A percentile compares a stretch with the other conserved stretches of the same genome.
These are phyloP conservation scores for Anguilla marmorata DNA, from an alignment of 2,797 vertebrate genomes.

Conservation along the genomic window DNA sequence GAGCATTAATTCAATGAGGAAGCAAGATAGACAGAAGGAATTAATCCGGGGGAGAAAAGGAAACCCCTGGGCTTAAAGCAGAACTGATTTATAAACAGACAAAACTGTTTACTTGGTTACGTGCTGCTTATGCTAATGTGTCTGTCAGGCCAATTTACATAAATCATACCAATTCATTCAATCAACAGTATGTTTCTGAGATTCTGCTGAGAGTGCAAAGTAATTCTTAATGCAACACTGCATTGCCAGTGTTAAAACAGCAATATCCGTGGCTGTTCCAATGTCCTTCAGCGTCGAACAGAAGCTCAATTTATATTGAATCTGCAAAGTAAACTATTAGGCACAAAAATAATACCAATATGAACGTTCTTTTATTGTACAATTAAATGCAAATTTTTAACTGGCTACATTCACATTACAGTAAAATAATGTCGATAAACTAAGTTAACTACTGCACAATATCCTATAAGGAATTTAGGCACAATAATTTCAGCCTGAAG, in stretches of 20 bases:
- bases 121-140: constrained; percentile 53
- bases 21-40: not conserved
- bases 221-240: not conserved
- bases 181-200: not conserved
- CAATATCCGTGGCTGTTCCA: not conserved
- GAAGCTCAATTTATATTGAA: not conserved
- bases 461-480: not conserved
- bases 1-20: not conserved
- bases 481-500: no score
- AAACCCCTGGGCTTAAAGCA: not conserved
- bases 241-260: not conserved
- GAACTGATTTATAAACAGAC: constrained; percentile 6
- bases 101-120: constrained; percentile 56
- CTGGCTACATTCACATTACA: not conserved
- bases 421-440: not conserved
- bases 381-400: not conserved
- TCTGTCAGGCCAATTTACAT: constrained; percentile 39
- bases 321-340: not conserved
- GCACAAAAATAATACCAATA: not conserved
- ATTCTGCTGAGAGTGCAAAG: not conserved
- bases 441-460: not conserved
- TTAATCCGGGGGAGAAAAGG: not conserved
- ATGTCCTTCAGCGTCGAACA: not conserved
- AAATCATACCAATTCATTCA: not conserved
- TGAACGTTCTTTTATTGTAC: not conserved